Evolutionary conservation across 1,140 invertebrate genomes (phyloP), one percentile per base, ranked within the genome.

Genomic region (Drosophila simulans): DNA sequence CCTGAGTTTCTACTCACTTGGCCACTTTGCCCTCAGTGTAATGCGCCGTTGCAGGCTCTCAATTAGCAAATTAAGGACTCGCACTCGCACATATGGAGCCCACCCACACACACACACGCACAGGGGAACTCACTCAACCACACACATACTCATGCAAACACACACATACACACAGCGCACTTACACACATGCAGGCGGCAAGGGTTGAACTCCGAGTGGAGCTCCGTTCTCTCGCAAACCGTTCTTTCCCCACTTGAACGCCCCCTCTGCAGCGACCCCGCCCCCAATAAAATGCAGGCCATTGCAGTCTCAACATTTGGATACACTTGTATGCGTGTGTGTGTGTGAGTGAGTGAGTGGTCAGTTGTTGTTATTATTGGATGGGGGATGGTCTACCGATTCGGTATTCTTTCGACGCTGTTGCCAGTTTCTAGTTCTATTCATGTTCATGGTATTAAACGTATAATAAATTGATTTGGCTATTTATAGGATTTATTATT

Each of bases 11-110:
- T 42, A 56, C 64, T 68, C 64, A 27, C 15, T 43, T n/a, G 25
- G 45, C 25, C 66, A 60, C 60, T 58, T 69, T 77, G 45, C 46
- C 53, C 48, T 49, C 42, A 48, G 57, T 48, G 73, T 46, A 34
- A 82, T 45, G 22, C 79, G 45, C 52, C 75, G 69, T 86, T 80
- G 64, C 80, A 77, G 74, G 80, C 83, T 88, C 83, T 88, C 83
- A 88, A 88, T 88, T 88, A 88, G 79, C 83, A 88, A 85, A 85
- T 85, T 85, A 85, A 77, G 69, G 65, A 59, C 54, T 69, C 63
- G 45, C 34, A 49, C 63, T 37, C 25, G 20, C 54, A 63, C 56
- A 48, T 54, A 40, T 59, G 58, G 56, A 76, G 49, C n/a, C 20
- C 56, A 60, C 55, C 20, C 51, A 34, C 35, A n/a, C 20, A 12